These are phyloP conservation scores for Euleptes europaea DNA, from an alignment of 2,113 vertebrate genomes.

Conservation along the genomic window DNA sequence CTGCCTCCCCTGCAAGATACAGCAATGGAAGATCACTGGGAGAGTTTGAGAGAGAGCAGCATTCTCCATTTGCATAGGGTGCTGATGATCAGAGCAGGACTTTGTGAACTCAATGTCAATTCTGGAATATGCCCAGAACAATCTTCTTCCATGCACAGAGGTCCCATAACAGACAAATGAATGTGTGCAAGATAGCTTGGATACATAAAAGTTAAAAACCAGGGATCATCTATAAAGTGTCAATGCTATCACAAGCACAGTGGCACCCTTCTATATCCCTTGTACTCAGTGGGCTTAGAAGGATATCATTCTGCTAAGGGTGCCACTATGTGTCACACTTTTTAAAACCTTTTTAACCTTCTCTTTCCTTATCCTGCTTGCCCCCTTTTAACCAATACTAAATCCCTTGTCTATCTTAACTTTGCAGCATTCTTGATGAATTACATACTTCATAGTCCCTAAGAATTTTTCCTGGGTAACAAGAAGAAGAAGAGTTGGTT, in stretches of 20 bases:
- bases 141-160: not conserved
- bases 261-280: too few relatives aligned
- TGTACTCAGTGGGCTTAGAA: too few relatives aligned
- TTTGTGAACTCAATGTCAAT: not conserved
- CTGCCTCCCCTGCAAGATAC: not conserved
- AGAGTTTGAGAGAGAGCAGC: not conserved
- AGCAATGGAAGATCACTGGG: too few relatives aligned
- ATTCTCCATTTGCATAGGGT: not conserved
- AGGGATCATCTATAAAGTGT: not conserved
- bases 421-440: not conserved
- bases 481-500: too few relatives aligned
- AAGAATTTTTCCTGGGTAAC: not conserved
- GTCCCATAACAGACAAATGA: not conserved
- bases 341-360: too few relatives aligned
- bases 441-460: accelerated
- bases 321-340: too few relatives aligned
- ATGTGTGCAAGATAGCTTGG: not conserved
- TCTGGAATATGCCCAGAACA: not conserved
- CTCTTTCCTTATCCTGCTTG: too few relatives aligned
- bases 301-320: too few relatives aligned
- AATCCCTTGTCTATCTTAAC: not conserved
- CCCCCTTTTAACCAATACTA: not conserved
- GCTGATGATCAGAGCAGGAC: not conserved
- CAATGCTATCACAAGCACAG: too few relatives aligned
- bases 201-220: not conserved